Conservation (phyloP, 1,140 invertebrate genomes). For the Meloidogyne exigua region DNA sequence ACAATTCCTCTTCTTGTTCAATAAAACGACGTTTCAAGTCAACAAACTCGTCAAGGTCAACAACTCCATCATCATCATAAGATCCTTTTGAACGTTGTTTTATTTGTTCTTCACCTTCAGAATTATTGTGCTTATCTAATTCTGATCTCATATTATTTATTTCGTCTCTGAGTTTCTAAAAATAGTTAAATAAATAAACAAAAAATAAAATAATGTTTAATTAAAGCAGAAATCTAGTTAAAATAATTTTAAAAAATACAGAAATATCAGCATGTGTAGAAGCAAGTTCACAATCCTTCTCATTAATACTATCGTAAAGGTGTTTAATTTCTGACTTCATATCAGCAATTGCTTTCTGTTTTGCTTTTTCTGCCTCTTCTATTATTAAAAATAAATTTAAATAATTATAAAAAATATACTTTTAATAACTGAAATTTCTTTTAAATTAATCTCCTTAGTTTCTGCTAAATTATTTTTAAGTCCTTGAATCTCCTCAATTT, state of each 20-base stretch:
- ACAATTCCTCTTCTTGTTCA: constrained; percentile 21
- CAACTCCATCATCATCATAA: constrained; percentile 1
- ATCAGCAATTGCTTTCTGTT: constrained; percentile 24
- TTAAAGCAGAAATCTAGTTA: not conserved
- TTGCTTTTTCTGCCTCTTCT: constrained; percentile 14
- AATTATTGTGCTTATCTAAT: not conserved
- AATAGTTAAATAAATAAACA: not conserved
- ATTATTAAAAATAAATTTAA: not conserved
- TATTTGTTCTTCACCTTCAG: not conserved
- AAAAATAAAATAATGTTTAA: not conserved
- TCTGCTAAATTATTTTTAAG: not conserved
- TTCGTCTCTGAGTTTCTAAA: constrained; percentile 26
- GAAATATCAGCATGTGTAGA: constrained; percentile 25
- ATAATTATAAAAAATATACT: not conserved
- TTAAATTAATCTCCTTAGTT: constrained; percentile 6
- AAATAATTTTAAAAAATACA: not conserved
- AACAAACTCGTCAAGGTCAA: constrained; percentile 22
- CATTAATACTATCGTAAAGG: constrained; percentile 22
- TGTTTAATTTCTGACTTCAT: constrained; percentile 26
- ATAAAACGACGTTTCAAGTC: constrained; percentile 10
- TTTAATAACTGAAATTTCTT: not conserved
- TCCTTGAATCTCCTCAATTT: not conserved
- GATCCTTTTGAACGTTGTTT: constrained; percentile 1
- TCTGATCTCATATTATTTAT: constrained; percentile 13
- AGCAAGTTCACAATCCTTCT: constrained; percentile 28